Conservation (phyloP, 2,888 invertebrate genomes). For the Epinotia brunnichana region DNA sequence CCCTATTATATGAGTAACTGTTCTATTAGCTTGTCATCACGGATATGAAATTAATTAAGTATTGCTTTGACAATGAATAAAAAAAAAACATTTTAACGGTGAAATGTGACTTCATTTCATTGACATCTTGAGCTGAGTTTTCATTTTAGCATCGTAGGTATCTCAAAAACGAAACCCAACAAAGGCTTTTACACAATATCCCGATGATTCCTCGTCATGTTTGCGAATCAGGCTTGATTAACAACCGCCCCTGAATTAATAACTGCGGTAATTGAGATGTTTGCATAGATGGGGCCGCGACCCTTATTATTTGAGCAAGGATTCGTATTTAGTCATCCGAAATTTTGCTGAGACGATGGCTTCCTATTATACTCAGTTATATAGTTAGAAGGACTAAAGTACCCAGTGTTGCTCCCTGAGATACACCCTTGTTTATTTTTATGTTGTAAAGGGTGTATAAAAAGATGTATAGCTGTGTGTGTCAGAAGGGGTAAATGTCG, state of each 20-base stretch:
- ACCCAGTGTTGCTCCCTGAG: neutral
- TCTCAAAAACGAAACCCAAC: constrained; percentile 32
- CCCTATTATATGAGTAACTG: no score
- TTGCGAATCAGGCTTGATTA: constrained; percentile 66
- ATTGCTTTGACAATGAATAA: no score
- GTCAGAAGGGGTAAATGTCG: constrained; percentile 34
- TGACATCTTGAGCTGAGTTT: neutral
- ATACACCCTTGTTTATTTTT: neutral
- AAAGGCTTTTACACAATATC: constrained; percentile 6
- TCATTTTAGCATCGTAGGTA: constrained; percentile 4
- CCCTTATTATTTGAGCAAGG: constrained; percentile 70
- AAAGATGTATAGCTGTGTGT: constrained; percentile 46
- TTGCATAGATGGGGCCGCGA: constrained; percentile 68
- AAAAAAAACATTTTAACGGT: no score
- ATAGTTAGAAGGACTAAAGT: neutral
- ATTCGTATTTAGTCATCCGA: constrained; percentile 78
- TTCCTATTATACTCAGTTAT: constrained; percentile 50
- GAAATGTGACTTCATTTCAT: no score
- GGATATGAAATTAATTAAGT: no score
- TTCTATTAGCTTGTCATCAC: no score
- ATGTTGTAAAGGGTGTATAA: neutral
- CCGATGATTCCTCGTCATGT: constrained; percentile 46
- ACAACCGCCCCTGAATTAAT: constrained; percentile 76
- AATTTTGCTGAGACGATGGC: constrained; percentile 68
- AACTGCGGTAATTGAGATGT: constrained; percentile 81